Evolutionary conservation across 2,113 vertebrate species (phyloP), one percentile per base, ranked within the genome.

Genomic region (Nannospalax galili): DNA sequence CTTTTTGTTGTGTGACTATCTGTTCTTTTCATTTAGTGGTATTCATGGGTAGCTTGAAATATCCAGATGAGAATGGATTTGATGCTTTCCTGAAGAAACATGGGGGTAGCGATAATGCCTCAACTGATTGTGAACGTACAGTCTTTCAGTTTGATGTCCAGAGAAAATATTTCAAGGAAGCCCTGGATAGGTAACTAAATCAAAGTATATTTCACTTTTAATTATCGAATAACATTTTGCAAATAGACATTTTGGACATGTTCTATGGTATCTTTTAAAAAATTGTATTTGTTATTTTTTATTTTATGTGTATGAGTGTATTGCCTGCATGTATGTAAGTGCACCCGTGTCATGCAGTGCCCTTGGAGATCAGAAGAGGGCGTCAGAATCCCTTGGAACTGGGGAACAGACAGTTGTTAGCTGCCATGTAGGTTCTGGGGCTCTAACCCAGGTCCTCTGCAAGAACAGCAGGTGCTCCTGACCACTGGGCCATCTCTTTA

Each of bases 31-130:
- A 73, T 91, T 72, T 98, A 99, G 99, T 99, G 99, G 99, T 99
- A 92, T 99, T 99, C 70, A 99, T 99, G 99, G 99, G 99, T 96
- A 99, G 99, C 97, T 98, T 99, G 97, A 99, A 99, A 97, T 99
- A 99, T 91, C 99, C 99, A 0, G 99, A 99, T 74, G 99, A 99
- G 97, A 99, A 99, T 28, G 99, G 99, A 37, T 99, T 99, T 28
- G 99, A 99, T 40, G 99, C 98, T 0, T 99, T 99, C 97, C 98
- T 99, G 92, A 99, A 99, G 98, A 99, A 99, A 30, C 99, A 99
- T 0, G 99, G 99, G 0, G 99, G 99, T 0, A 99, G 99, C 78
- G 99, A 99, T 98, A 99, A 99, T 0, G 99, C 99, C 72, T 99
- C 99, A 0, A 99, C 99, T 0, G 99, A 99, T 98, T 99, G 99